These are phyloP conservation scores for Nebria salina DNA, from an alignment of 2,888 invertebrate species.

Conservation along the genomic window DNA sequence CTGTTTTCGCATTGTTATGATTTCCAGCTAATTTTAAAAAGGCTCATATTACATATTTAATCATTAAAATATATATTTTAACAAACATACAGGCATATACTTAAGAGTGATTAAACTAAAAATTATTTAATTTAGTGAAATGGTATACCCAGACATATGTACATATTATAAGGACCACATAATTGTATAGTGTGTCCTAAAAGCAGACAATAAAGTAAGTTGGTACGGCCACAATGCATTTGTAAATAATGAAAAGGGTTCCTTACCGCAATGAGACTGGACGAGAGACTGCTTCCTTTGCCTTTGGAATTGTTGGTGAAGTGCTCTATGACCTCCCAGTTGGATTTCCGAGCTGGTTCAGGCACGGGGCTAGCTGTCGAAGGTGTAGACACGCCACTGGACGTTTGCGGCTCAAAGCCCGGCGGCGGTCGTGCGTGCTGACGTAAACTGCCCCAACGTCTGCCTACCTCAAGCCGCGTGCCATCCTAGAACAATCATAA, in stretches of 20 bases:
- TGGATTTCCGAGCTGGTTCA: conserved; percentile 75
- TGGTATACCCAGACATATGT: too few relatives aligned
- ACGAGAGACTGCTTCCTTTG: conserved; percentile 68
- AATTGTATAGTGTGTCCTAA: neutral
- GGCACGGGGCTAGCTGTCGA: conserved; percentile 56
- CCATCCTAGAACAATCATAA: conserved; percentile 25
- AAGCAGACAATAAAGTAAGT: neutral
- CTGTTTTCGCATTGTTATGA: too few relatives aligned
- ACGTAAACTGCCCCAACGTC: conserved; percentile 66
- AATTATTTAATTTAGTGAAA: too few relatives aligned
- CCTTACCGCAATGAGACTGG: conserved; percentile 72
- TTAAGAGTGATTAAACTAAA: too few relatives aligned
- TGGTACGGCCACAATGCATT: neutral
- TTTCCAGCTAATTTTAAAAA: too few relatives aligned
- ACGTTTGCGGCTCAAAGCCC: conserved; percentile 56
- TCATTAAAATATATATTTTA: too few relatives aligned
- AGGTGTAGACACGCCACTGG: conserved; percentile 54
- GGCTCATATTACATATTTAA: too few relatives aligned
- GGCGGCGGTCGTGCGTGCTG: conserved; percentile 61
- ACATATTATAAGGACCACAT: neutral
- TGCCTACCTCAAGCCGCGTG: conserved; percentile 46
- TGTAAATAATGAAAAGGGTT: neutral
- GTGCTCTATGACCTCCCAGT: conserved; percentile 93
- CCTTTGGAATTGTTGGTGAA: conserved; percentile 73
- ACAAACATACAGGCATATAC: too few relatives aligned